Evolutionary conservation across 2,888 invertebrate species (phyloP).

Genomic region (Heliconius ethilla): DNA sequence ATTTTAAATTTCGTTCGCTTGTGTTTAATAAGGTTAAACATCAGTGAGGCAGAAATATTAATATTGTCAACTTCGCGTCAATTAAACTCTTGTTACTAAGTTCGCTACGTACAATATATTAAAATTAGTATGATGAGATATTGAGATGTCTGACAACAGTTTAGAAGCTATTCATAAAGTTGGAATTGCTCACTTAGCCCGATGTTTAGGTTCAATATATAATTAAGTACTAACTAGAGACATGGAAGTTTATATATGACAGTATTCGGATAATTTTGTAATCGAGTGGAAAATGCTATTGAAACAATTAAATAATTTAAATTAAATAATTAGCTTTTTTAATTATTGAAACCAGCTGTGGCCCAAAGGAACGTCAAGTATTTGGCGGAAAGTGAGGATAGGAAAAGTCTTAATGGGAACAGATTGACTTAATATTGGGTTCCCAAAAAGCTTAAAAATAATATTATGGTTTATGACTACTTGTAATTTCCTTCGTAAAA

Average conservation of each 20-base stretch:
- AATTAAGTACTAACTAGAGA: slow-evolving; percentile 5
- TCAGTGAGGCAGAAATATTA: background rate
- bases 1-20: too few species aligned
- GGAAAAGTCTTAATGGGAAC: too few species aligned
- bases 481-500: too few species aligned
- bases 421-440: too few species aligned
- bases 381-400: too few species aligned
- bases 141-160: slow-evolving; percentile 18
- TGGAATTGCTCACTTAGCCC: slow-evolving; percentile 2
- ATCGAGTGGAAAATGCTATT: too few species aligned
- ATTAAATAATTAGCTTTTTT: too few species aligned
- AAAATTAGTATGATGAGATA: slow-evolving; percentile 5
- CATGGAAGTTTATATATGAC: background rate
- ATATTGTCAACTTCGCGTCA: background rate
- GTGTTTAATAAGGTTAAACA: background rate
- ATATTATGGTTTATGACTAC: too few species aligned
- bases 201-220: slow-evolving; percentile 3
- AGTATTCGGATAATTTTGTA: background rate
- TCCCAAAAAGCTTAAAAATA: too few species aligned
- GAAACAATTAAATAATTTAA: too few species aligned
- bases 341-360: too few species aligned
- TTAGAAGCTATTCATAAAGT: slow-evolving; percentile 12
- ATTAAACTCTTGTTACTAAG: slow-evolving; percentile 1
- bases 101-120: slow-evolving; percentile 11
- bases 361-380: too few species aligned